Evolutionary conservation across 2,888 invertebrate genomes (phyloP), one percentile per base, ranked within the genome.

Genomic region (Agrochola litura): DNA sequence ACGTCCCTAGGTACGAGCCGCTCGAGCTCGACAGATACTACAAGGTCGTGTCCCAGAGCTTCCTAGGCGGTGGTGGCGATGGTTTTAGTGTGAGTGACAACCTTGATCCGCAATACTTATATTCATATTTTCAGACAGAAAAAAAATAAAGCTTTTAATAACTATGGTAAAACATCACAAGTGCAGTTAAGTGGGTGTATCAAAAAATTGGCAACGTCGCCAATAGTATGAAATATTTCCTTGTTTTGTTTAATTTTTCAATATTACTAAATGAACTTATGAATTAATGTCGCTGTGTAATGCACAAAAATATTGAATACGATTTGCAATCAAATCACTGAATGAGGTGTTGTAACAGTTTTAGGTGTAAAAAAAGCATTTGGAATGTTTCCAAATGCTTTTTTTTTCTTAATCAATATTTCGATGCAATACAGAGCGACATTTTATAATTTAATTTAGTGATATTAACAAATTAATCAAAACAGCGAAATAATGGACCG

Each of bases 1-100:
- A 95, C 1, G 91, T 97, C 14, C 98, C 98, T 1, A 90, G 90
- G 49, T 98, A 97, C 91, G 97, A 97, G 76, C 96, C 97, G 0
- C 89, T 98, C 49, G 93, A 97, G 22, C 89, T 93, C 2, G 95
- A 97, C 58, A 94, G 97, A 86, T 96, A 95, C 81, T 98, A 98
- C 93, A 97, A 97, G 75, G 91, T 98, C 0, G 97, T 97, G 0
- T 90, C 97, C 0, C 96, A 97, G 16, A 96, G 95, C 37, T 98
- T 97, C 90, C 86, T 98, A 14, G 96, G 95, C 0, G 92, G 91
- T 14, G 98, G 98, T 0, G 98, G 98, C 12, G 98, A 98, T 91
- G 98, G 98, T 49, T 98, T 97, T 90, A 86, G 89, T 52, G 97
- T 97, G 89, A 95, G 97, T 90, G 84, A 58, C 56, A 72, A 68